A percentile compares a stretch with the other conserved stretches of the same genome.
phyloP scores from a whole-genome alignment of 2,113 vertebrate species.

The Cisticola juncidis region DNA sequence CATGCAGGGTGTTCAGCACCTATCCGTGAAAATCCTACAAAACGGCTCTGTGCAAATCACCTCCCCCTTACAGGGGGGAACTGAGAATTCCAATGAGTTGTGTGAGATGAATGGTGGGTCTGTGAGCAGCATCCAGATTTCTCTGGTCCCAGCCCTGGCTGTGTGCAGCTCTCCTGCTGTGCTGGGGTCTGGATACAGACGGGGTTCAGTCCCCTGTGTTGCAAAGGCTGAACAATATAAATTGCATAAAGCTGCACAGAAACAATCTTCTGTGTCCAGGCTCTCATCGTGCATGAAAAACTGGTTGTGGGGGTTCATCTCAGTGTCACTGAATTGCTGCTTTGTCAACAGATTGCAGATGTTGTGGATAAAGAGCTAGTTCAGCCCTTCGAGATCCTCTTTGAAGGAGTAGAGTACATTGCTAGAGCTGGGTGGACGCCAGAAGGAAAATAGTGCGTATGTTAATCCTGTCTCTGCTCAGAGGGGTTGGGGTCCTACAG shows the following conservation, averaged over 20 bases:
- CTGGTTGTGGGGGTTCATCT: conserved; percentile 52
- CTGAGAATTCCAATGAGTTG: neutral
- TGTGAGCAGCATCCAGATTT: neutral
- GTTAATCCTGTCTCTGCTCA: conserved; percentile 64
- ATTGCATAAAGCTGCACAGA: neutral
- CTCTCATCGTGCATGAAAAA: conserved; percentile 41
- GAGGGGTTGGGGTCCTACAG: neutral
- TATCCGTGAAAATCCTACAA: neutral
- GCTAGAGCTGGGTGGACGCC: conserved; percentile 85
- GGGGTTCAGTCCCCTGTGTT: neutral
- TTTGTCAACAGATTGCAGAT: conserved; percentile 77
- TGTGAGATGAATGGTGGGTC: neutral
- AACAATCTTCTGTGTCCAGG: neutral
- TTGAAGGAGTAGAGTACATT: conserved; percentile 84
- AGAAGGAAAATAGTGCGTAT: conserved; percentile 86
- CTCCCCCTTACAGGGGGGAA: neutral
- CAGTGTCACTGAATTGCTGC: conserved; percentile 59
- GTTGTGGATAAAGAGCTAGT: conserved; percentile 82
- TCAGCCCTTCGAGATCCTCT: conserved; percentile 83
- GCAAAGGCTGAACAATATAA: neutral
- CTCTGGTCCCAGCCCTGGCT: neutral
- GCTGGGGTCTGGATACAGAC: neutral
- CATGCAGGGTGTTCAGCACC: neutral
- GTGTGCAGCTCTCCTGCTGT: neutral
- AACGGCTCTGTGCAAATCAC: neutral